These are phyloP conservation scores for Gyps fulvus DNA, from an alignment of 2,113 vertebrate species.

Conservation along the genomic window DNA sequence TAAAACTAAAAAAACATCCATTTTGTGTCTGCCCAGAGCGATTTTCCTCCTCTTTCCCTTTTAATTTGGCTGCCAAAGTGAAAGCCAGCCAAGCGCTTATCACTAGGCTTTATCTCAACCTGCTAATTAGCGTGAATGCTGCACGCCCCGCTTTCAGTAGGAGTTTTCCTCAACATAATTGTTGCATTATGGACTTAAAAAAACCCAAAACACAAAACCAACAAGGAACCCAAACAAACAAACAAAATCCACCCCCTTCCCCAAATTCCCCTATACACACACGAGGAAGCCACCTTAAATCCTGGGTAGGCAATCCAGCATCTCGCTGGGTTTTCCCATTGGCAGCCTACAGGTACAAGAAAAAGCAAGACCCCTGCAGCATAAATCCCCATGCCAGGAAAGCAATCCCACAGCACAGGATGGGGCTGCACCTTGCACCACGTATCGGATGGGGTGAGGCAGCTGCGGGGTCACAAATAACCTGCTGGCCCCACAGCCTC, in stretches of 20 bases:
- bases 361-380: not conserved
- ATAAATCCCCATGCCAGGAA: not conserved
- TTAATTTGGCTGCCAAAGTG: slow-evolving; percentile 41
- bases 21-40: slow-evolving; percentile 29
- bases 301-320: not conserved
- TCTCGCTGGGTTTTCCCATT: fast-evolving
- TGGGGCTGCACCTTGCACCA: not conserved
- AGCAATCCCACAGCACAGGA: not conserved
- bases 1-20: not conserved
- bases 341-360: not conserved
- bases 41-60: slow-evolving; percentile 29
- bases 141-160: not conserved
- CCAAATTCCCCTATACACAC: not conserved
- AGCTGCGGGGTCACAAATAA: not conserved
- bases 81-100: slow-evolving; percentile 53
- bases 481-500: not conserved
- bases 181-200: not conserved
- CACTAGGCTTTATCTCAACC: slow-evolving; percentile 31
- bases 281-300: not conserved
- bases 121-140: slow-evolving; percentile 16
- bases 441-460: fast-evolving
- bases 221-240: slow-evolving; percentile 24
- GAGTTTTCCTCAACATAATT: slow-evolving; percentile 26
- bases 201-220: not conserved
- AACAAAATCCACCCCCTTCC: not conserved